Conservation (phyloP, 2,797 vertebrate species). For the Neopelma chrysocephalum region DNA sequence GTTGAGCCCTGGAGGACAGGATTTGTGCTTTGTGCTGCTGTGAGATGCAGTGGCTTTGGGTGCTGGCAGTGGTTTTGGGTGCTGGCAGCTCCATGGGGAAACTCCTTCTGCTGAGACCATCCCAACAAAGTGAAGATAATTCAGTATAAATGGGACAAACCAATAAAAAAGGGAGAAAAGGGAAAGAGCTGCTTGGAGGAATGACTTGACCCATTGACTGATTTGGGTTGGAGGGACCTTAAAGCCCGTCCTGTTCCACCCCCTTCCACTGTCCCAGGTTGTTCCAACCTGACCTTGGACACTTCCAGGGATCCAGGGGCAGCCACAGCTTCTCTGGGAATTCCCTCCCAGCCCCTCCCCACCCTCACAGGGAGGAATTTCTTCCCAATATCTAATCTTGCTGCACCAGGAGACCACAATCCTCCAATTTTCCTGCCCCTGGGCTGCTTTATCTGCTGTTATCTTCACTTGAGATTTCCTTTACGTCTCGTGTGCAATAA, state of each 20-base stretch:
- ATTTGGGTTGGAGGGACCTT: neutral
- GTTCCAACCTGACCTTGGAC: neutral
- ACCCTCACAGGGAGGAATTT: neutral
- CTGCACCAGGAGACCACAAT: neutral
- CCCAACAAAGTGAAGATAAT: fast-evolving
- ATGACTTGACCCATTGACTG: neutral
- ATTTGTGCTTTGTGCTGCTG: neutral
- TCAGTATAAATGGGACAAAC: neutral
- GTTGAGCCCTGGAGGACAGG: neutral
- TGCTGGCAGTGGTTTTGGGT: neutral
- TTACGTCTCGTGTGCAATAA: neutral
- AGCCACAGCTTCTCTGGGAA: neutral
- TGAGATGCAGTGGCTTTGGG: neutral
- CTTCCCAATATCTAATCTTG: neutral
- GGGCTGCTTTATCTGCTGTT: fast-evolving
- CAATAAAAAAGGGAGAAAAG: fast-evolving
- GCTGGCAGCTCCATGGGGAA: fast-evolving
- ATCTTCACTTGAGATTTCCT: neutral
- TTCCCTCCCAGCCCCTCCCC: neutral
- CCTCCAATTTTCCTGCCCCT: neutral
- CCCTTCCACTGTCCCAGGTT: neutral
- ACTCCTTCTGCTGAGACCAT: neutral
- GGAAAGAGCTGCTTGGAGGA: neutral
- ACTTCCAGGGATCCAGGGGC: neutral
- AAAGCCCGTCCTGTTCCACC: neutral